Evolutionary conservation across 35 echinoderm and acorn worm genomes (phyloP), one percentile per base, ranked within the genome.

Genomic region (Apostichopus californicus): DNA sequence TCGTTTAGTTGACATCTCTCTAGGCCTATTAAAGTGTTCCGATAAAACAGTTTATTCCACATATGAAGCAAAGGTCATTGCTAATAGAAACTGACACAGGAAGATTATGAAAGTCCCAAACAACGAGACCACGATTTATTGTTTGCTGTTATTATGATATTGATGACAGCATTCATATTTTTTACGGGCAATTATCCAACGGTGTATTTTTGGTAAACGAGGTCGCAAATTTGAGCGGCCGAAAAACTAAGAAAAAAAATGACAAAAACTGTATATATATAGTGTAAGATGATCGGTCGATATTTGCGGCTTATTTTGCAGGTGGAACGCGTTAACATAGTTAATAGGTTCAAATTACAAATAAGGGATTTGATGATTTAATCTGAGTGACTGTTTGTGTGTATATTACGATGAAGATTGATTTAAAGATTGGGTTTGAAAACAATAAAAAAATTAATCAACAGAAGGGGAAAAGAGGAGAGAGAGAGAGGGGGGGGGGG

Each of bases 281-380:
- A 61, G 8, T 61, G 58, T 9, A 61, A 61, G 58, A 61, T 9
- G 12, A 61, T 12, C 7, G 58, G 7, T 8, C 7, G 58, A 61
- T 61, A 61, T 61, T 12, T 61, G 58, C 58, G 58, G 6, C 24
- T 75, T 23, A 18, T 75, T 24, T 20, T 22, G 20, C 71, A 75
- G 12, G 71, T 75, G 71, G 71, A 20, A 75, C 17, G 17, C 15
- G 71, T 75, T 75, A 75, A 75, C 71, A 20, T 75, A 20, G 71
- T 75, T 75, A 75, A 75, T 75, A n/a, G 14, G 71, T n/a, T 75
- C 71, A 22, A 20, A 18, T 75, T 75, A 75, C 71, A 75, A 75
- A 6, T 75, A 61, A 8, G 15, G 64, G 18, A 68, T 75, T 73
- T 75, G 20, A 18, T 22, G 14, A 20, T 75, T 13, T 20, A 75